Evolutionary conservation across 2,888 invertebrate species (phyloP), one percentile per base, ranked within the genome.

Genomic region (Dimorphilus gyrociliatus): DNA sequence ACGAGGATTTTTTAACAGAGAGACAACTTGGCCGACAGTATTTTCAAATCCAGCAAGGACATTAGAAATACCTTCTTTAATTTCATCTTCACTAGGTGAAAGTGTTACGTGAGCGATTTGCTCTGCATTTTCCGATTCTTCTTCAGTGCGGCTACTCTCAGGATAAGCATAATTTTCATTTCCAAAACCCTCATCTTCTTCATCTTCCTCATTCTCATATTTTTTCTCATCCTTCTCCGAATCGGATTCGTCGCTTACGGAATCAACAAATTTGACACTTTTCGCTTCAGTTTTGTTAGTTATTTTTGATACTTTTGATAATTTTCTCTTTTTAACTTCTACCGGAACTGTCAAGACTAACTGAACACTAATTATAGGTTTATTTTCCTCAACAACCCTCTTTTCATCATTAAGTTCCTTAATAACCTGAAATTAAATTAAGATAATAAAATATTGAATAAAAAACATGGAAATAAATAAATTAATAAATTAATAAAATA

Each of bases 1-100:
- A 17, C 39, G 41, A 4, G 55, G 52, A 33, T 56, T 56, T 25
- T 48, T 34, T 19, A 53, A 38, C 48, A 58, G 45, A 4, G 57
- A 53, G 7, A 39, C 45, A 30, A 52, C 44, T 37, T 53, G 42
- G 17, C 56, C 45, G 25, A 55, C 44, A 12, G 53, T 53, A 26
- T 46, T 42, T 32, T 53, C 53, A 46, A 55, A 55, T 21, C 45
- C 44, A 17, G 41, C 30, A 14, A 55, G 41, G 21, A 55, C 39
- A 5, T 44, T 38, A 19, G 39, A 40, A 23, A 56, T 44, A 10
- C 49, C 47, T 23, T 33, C 32, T 18, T 47, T 43, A 30, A 55
- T 47, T n/a, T 53, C 49, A 18, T 39, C 23, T 35, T 33, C 45
- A 33, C 41, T 45, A 6, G 54, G 54, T 4, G 50, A 51, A 21